Percentiles rank a stretch among this genome's conserved stretches.
phyloP scores from a whole-genome alignment of 2,797 vertebrate species.

The Myotis pilosus region DNA sequence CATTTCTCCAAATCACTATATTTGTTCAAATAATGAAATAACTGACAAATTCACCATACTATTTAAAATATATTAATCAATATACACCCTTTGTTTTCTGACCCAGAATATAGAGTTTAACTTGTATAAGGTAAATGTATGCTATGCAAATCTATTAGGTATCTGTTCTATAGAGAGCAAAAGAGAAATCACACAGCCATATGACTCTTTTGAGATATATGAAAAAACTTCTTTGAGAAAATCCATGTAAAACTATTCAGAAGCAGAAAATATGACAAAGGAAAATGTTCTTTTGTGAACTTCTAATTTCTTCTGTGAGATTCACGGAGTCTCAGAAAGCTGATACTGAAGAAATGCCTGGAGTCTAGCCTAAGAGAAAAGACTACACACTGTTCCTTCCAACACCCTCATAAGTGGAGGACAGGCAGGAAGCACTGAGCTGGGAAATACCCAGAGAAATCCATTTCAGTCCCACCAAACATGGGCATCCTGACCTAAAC shows the following conservation, averaged over 20 bases:
- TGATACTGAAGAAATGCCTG: constrained; percentile 13
- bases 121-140: background rate
- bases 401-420: background rate
- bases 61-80: constrained; percentile 1
- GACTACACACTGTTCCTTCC: constrained; percentile 15
- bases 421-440: constrained; percentile 19
- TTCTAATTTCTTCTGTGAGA: constrained; percentile 33
- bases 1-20: background rate
- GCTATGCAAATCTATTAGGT: background rate
- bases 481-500: constrained; percentile 63
- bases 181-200: background rate
- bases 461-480: constrained; percentile 32
- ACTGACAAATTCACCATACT: background rate
- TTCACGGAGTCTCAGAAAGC: background rate
- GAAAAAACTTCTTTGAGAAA: constrained; percentile 31
- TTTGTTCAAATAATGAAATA: background rate
- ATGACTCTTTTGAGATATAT: background rate
- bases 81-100: background rate
- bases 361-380: constrained; percentile 19
- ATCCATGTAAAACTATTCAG: constrained; percentile 10
- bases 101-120: background rate
- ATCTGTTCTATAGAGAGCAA: background rate
- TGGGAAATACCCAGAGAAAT: constrained; percentile 47
- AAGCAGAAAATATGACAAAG: constrained; percentile 42
- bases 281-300: constrained; percentile 14